Conservation (phyloP, 1,140 invertebrate species). For the Choristoneura fumiferana region DNA sequence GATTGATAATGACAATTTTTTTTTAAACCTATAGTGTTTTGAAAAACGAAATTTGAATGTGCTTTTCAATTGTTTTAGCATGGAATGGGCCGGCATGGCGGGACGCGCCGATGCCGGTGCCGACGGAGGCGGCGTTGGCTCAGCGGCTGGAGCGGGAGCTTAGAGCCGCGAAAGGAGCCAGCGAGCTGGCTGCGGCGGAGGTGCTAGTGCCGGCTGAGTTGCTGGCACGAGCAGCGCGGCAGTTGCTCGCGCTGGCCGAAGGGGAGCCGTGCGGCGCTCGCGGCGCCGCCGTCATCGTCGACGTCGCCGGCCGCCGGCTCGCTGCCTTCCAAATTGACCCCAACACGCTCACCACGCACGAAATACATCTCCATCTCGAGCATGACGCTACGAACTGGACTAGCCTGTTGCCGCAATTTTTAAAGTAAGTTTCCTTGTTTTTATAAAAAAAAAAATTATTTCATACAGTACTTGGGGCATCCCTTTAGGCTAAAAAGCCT, state of each 20-base stretch:
- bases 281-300: constrained; percentile 87
- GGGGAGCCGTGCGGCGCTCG: constrained; percentile 91
- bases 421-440: constrained; percentile 84
- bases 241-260: constrained; percentile 88
- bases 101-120: constrained; percentile 63
- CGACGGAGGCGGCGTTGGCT: constrained; percentile 78
- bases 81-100: constrained; percentile 70
- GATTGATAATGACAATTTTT: constrained; percentile 3
- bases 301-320: constrained; percentile 84
- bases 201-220: constrained; percentile 89
- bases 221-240: constrained; percentile 85
- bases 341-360: constrained; percentile 90
- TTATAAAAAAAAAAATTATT: no score
- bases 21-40: constrained; percentile 1
- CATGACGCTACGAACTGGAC: constrained; percentile 91
- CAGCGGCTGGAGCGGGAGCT: constrained; percentile 86
- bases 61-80: constrained; percentile 58
- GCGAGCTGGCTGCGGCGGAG: constrained; percentile 87
- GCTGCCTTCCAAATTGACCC: constrained; percentile 89
- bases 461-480: no score
- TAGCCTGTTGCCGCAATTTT: constrained; percentile 88
- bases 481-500: no score
- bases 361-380: constrained; percentile 90
- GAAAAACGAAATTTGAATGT: constrained; percentile 24
- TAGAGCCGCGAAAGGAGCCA: constrained; percentile 85